These are phyloP conservation scores for Rhagologus leucostigma DNA, from an alignment of 2,113 vertebrate species.

Conservation along the genomic window DNA sequence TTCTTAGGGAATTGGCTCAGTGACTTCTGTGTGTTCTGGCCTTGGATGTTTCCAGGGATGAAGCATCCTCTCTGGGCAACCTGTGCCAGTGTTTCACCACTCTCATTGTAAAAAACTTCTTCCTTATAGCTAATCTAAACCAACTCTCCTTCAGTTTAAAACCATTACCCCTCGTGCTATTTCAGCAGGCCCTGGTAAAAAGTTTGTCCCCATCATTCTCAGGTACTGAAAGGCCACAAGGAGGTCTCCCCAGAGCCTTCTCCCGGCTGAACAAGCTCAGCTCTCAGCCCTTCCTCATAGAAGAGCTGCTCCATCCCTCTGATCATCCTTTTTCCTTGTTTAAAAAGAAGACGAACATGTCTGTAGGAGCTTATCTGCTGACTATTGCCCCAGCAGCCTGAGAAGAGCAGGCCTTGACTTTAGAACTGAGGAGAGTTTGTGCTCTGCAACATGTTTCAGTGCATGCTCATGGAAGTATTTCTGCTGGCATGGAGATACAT, in stretches of 20 bases:
- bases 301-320: neutral
- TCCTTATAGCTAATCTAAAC: neutral
- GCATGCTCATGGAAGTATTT: neutral
- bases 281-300: neutral
- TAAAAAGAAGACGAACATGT: neutral
- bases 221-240: neutral
- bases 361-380: neutral
- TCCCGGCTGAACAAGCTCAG: neutral
- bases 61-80: neutral
- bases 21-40: neutral
- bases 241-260: neutral
- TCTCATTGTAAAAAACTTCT: neutral
- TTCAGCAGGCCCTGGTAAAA: neutral
- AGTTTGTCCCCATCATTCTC: neutral
- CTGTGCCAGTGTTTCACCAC: neutral
- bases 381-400: neutral
- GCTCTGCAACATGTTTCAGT: neutral
- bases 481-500: neutral
- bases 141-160: neutral
- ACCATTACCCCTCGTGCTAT: neutral
- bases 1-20: neutral
- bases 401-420: neutral
- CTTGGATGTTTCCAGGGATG: neutral
- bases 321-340: neutral
- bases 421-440: neutral